Conservation (phyloP, 2,888 invertebrate species). For the Altica lythri region DNA sequence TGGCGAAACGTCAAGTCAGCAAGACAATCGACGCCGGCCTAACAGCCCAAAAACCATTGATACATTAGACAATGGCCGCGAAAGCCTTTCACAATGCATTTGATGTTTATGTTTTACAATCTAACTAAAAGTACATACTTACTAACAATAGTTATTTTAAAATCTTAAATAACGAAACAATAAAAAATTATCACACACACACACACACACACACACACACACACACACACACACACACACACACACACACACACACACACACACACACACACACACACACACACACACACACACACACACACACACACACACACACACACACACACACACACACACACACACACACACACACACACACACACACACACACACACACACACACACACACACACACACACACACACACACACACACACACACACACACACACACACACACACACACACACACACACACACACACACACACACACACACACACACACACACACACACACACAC, state of each 20-base stretch:
- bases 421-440: constrained; percentile 1
- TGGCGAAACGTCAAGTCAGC: no score
- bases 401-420: constrained; percentile 1
- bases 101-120: no score
- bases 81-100: no score
- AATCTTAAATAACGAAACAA: no score
- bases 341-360: neutral
- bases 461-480: constrained; percentile 1
- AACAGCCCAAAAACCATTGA: neutral
- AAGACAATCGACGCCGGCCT: no score
- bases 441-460: constrained; percentile 1
- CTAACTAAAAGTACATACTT: no score
- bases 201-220: neutral
- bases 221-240: neutral
- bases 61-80: no score
- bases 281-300: neutral
- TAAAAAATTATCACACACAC: neutral
- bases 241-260: neutral
- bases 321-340: neutral
- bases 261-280: neutral
- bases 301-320: neutral
- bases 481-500: constrained; percentile 1
- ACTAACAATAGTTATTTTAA: no score
- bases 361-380: constrained; percentile 1
- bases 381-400: constrained; percentile 1